phyloP scores from a whole-genome alignment of 2,888 invertebrate genomes.

The Lydus trimaculatus region DNA sequence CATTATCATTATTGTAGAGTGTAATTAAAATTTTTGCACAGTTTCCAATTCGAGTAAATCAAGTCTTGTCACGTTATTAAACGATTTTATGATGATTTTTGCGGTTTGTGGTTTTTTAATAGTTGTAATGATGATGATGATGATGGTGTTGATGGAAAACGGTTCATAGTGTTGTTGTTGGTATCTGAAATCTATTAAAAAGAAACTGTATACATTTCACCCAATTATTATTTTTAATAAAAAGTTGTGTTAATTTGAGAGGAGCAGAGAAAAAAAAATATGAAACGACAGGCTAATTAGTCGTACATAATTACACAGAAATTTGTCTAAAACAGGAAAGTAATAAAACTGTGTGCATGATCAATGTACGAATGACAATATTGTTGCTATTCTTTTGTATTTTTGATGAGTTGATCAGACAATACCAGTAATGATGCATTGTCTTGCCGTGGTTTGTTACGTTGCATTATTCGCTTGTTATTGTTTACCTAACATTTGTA shows the following conservation, averaged over 20 bases:
- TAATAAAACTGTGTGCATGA: not conserved
- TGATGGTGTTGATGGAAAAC: not conserved
- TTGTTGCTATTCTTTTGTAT: not conserved
- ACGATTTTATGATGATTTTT: not conserved
- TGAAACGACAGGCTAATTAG: slow-evolving; percentile 1
- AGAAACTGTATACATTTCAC: not conserved
- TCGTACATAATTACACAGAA: not conserved
- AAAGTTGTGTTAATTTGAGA: not conserved
- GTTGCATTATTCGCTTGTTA: too few species aligned
- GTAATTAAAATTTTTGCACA: not conserved
- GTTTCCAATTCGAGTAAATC: not conserved
- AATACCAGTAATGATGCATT: not conserved
- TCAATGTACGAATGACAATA: too few species aligned
- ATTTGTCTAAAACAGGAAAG: not conserved
- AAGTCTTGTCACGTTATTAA: not conserved
- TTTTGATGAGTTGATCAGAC: not conserved
- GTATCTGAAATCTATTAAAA: not conserved
- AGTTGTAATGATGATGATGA: not conserved
- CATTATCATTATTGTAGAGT: not conserved
- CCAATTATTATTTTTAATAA: not conserved
- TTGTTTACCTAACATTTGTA: too few species aligned
- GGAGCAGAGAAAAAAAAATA: not conserved
- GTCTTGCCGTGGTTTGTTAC: not conserved
- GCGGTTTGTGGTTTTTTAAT: not conserved
- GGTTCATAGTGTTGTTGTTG: not conserved